A percentile compares a stretch with the other conserved stretches of the same genome.
Evolutionary conservation across 2,113 vertebrate species (phyloP).

Genomic region (Calypte anna): DNA sequence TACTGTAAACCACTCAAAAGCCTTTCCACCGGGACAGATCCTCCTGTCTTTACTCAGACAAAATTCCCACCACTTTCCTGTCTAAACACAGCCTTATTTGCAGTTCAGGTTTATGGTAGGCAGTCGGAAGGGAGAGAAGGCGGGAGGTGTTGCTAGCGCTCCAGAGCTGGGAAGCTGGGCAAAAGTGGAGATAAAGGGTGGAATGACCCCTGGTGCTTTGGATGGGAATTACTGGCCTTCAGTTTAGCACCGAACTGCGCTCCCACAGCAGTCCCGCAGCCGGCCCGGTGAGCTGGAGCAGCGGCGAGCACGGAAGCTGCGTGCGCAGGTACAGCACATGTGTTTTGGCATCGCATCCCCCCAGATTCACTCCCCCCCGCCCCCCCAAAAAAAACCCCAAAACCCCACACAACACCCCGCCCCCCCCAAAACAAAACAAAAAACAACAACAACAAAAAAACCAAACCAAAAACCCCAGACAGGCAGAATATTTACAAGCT

Average conservation of each 20-base stretch:
- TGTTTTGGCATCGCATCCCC: too few species aligned
- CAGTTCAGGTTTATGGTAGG: background rate
- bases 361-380: background rate
- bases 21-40: constrained; percentile 33
- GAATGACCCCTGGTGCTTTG: constrained; percentile 73
- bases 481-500: background rate
- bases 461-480: too few species aligned
- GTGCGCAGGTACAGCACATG: accelerated
- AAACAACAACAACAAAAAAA: too few species aligned
- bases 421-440: too few species aligned
- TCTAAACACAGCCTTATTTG: constrained; percentile 25
- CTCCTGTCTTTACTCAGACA: constrained; percentile 57
- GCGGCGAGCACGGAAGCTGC: background rate
- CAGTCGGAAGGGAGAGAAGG: background rate
- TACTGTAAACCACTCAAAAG: constrained; percentile 47
- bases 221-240: constrained; percentile 1
- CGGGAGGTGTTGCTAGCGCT: background rate
- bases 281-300: accelerated
- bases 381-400: too few species aligned
- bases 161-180: background rate
- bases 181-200: background rate
- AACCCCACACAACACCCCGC: too few species aligned
- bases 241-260: accelerated
- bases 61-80: constrained; percentile 2
- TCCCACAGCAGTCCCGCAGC: background rate